These are phyloP conservation scores for Lycocorax pyrrhopterus DNA, from an alignment of 2,113 vertebrate species.

Conservation along the genomic window DNA sequence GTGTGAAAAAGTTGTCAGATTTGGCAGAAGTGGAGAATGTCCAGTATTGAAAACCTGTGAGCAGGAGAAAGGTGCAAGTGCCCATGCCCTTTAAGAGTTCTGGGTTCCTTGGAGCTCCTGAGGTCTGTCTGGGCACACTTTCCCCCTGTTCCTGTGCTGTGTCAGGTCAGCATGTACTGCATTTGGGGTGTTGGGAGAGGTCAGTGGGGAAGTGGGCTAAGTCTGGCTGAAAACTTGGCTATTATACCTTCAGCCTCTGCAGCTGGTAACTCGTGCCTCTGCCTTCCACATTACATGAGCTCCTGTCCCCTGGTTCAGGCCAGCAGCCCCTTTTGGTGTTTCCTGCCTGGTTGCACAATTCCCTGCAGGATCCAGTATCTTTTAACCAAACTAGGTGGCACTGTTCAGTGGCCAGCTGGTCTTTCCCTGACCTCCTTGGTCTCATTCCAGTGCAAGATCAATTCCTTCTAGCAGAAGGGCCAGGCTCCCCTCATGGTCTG, in stretches of 20 bases:
- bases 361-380: background rate
- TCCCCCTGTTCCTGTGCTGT: background rate
- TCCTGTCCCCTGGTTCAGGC: rapidly evolving
- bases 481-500: background rate
- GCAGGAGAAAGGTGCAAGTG: background rate
- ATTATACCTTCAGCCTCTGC: no score
- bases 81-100: rapidly evolving
- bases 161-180: background rate
- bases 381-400: background rate
- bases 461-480: conserved; percentile 64
- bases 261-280: background rate
- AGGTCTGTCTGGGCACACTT: rapidly evolving
- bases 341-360: background rate
- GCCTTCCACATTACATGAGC: rapidly evolving
- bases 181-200: background rate
- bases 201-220: background rate
- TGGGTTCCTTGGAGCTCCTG: background rate
- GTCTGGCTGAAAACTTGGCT: background rate
- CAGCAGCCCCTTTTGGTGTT: background rate
- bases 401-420: conserved; percentile 60
- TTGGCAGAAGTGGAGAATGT: background rate
- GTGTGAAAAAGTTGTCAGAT: background rate
- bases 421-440: conserved; percentile 32
- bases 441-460: conserved; percentile 54
- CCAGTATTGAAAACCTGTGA: background rate